Evolutionary conservation across 2,888 invertebrate genomes (phyloP).

Genomic region (Leptopterna dolabrata): DNA sequence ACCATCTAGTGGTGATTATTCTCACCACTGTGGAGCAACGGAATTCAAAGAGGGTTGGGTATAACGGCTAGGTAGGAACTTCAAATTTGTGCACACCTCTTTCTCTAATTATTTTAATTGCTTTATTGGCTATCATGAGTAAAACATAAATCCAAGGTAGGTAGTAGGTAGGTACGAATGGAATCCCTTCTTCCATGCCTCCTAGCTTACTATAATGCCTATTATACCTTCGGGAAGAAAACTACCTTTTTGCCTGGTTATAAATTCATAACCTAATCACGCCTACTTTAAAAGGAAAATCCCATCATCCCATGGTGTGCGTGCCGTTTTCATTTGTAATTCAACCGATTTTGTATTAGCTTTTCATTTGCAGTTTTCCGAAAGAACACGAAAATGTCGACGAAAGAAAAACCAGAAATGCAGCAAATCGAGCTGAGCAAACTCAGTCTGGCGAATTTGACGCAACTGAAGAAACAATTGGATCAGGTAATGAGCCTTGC

Average conservation of each 20-base stretch:
- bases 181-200: too few species aligned
- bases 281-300: neutral
- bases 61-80: too few species aligned
- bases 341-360: neutral
- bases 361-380: neutral
- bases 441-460: constrained; percentile 82
- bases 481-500: constrained; percentile 75
- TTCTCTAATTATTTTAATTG: too few species aligned
- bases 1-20: too few species aligned
- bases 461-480: constrained; percentile 86
- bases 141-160: too few species aligned
- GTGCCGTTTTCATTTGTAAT: neutral
- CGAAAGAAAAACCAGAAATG: constrained; percentile 58
- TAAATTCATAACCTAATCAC: neutral
- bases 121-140: too few species aligned
- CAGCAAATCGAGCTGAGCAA: constrained; percentile 59
- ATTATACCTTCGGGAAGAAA: too few species aligned
- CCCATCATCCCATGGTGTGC: neutral
- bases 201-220: too few species aligned
- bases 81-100: too few species aligned
- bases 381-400: constrained; percentile 38
- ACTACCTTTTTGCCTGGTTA: neutral
- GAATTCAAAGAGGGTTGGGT: too few species aligned
- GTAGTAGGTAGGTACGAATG: too few species aligned
- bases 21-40: too few species aligned